Evolutionary conservation across 2,113 vertebrate species (phyloP).

Genomic region (Muscicapa adusta): DNA sequence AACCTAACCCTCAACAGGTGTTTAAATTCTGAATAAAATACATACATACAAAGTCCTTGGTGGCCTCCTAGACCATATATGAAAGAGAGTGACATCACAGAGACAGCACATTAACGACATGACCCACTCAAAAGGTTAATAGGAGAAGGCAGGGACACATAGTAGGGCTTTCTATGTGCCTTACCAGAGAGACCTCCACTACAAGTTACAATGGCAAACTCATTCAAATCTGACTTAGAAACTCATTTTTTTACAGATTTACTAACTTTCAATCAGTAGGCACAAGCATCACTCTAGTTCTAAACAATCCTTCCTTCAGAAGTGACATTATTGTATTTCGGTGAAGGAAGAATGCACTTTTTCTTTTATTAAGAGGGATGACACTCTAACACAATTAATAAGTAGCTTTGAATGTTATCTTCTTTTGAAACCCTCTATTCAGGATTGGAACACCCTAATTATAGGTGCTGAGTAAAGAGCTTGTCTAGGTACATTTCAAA

Average conservation of each 20-base stretch:
- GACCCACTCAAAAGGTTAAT: background rate
- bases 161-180: background rate
- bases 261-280: background rate
- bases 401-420: background rate
- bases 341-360: background rate
- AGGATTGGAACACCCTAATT: slow-evolving; percentile 13
- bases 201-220: background rate
- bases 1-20: too few relatives aligned
- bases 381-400: slow-evolving; percentile 17
- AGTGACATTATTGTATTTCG: background rate
- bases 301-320: background rate
- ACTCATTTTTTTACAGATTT: background rate
- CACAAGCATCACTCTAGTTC: background rate
- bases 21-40: background rate
- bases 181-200: background rate
- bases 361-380: background rate
- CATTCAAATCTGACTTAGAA: background rate
- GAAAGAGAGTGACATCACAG: background rate
- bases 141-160: background rate
- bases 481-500: background rate
- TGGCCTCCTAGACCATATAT: background rate
- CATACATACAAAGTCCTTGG: background rate
- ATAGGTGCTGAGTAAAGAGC: background rate
- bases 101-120: background rate
- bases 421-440: slow-evolving; percentile 2